phyloP scores from a whole-genome alignment of 2,113 vertebrate genomes.

The Bostrychus sinensis region DNA sequence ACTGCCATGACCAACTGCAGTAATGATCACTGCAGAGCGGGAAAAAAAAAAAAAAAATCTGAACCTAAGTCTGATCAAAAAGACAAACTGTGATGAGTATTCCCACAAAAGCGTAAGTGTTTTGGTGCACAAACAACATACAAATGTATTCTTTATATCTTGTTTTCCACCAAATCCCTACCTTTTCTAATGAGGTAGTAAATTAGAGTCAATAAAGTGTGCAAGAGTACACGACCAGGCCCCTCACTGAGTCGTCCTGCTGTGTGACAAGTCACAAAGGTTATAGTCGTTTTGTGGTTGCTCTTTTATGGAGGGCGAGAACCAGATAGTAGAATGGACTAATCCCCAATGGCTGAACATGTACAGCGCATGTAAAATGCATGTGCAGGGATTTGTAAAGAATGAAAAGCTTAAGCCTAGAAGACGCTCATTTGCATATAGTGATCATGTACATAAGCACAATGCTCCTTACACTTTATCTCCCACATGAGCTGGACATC shows the following conservation, averaged over 20 bases:
- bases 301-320: slow-evolving; percentile 18
- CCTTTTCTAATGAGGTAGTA: neutral
- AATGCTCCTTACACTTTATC: neutral
- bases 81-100: slow-evolving; percentile 24
- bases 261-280: slow-evolving; percentile 45
- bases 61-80: slow-evolving; percentile 35
- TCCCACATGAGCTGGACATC: neutral
- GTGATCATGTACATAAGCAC: slow-evolving; percentile 9
- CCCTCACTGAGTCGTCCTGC: slow-evolving; percentile 52
- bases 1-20: slow-evolving; percentile 48
- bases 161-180: neutral
- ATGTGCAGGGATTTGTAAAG: slow-evolving; percentile 27
- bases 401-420: slow-evolving; percentile 13
- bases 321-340: slow-evolving; percentile 20
- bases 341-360: slow-evolving; percentile 27
- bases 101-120: neutral
- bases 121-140: neutral
- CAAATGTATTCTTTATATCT: neutral
- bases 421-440: slow-evolving; percentile 2
- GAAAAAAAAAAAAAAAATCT: slow-evolving; percentile 22
- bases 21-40: slow-evolving; percentile 41
- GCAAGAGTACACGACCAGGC: slow-evolving; percentile 39
- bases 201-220: slow-evolving; percentile 1
- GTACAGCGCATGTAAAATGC: slow-evolving; percentile 16
- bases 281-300: slow-evolving; percentile 28